A percentile compares a stretch with the other conserved stretches of the same genome.
Conservation (phyloP, 2,797 vertebrate species). For the Rhinoraja longicauda region DNA sequence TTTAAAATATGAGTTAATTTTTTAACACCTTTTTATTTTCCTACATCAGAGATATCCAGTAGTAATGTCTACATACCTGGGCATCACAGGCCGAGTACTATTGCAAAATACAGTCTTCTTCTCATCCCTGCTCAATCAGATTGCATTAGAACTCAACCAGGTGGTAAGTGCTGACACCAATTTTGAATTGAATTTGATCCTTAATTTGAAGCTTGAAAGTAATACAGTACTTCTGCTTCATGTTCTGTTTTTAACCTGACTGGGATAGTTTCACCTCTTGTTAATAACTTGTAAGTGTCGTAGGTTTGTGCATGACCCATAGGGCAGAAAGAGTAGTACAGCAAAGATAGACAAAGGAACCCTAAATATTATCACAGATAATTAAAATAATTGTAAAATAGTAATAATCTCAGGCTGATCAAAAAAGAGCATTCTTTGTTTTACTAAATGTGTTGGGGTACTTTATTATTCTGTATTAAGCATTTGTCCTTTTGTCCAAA, state of each 20-base stretch:
- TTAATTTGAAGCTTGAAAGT: background rate
- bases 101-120: slow-evolving; percentile 88
- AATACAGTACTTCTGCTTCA: background rate
- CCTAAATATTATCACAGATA: background rate
- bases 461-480: background rate
- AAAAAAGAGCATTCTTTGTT: background rate
- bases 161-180: slow-evolving; percentile 64
- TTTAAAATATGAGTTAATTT: background rate
- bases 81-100: slow-evolving; percentile 81
- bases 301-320: background rate
- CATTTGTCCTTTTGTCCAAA: too few relatives aligned
- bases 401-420: background rate
- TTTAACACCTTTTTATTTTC: background rate
- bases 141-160: slow-evolving; percentile 78
- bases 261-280: background rate
- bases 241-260: background rate
- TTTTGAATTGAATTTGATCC: background rate
- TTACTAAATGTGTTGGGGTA: background rate
- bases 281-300: background rate
- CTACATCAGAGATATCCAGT: slow-evolving; percentile 77
- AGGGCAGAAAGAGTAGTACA: background rate
- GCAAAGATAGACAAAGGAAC: background rate
- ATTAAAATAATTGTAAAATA: background rate
- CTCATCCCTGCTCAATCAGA: slow-evolving; percentile 80
- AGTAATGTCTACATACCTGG: slow-evolving; percentile 91